Evolutionary conservation across 2,888 invertebrate species (phyloP).

Genomic region (Eudasyphora cyanicolor): DNA sequence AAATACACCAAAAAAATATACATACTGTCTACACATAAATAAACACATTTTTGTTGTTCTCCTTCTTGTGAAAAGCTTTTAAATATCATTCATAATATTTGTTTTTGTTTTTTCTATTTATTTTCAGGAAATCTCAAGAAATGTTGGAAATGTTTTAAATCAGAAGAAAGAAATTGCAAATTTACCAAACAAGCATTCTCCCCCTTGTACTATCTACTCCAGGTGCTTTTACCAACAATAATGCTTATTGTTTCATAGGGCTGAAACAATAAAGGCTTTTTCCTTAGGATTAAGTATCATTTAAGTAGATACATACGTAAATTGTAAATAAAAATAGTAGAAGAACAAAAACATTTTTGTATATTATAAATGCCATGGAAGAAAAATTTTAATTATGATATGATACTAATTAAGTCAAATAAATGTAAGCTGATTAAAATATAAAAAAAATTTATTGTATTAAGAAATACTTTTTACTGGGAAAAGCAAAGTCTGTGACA

Average conservation of each 20-base stretch:
- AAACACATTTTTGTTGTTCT: background rate
- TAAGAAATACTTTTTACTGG: too few relatives aligned
- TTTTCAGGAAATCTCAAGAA: conserved; percentile 29
- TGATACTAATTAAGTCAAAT: background rate
- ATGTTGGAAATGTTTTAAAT: background rate
- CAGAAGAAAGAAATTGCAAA: background rate
- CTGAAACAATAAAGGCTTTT: background rate
- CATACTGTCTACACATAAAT: background rate
- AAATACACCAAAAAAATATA: background rate
- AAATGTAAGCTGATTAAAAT: conserved; percentile 1
- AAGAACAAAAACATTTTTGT: background rate
- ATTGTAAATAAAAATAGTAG: background rate
- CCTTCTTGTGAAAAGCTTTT: background rate
- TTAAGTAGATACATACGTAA: background rate
- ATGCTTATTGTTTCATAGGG: background rate
- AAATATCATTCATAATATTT: background rate
- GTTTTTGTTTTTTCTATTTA: background rate
- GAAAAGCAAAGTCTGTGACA: too few relatives aligned
- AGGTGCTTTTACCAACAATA: conserved; percentile 41
- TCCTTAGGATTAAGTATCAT: background rate
- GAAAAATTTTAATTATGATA: background rate
- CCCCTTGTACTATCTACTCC: conserved; percentile 20
- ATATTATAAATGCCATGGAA: background rate
- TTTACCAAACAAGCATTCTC: background rate
- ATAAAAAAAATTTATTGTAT: background rate